Base-by-base conservation (phyloP, 2,797 vertebrate genomes). In the Enteromius afrohamiltoni region DNA sequence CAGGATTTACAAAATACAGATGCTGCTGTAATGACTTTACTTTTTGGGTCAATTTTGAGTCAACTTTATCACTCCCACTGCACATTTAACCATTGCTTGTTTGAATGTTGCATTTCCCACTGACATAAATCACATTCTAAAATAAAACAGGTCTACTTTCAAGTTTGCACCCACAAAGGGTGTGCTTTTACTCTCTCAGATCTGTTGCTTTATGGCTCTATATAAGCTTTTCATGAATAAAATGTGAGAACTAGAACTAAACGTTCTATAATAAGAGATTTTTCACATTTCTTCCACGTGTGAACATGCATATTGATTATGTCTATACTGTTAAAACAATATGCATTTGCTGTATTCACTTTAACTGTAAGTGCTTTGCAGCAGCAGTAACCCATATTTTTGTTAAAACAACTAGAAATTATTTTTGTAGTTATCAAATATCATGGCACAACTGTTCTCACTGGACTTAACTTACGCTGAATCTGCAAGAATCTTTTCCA, bases 361-460 rank as follows among this genome's bases (percentile, higher is more conserved):
- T 55, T 0, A 8, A n/a, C n/a, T 55, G 8, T 10, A 4, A 11
- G 7, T 10, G 3, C 53, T 21, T 37, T 37, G 37, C 37, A 37
- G 37, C n/a, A 3, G 3, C 53, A 1, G 3, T 23, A 23, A 55
- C 21, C 21, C 8, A n/a, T 55, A n/a, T n/a, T 55, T 55, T 55
- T n/a, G 21, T 7, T 23, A 58, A 7, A 58, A 23, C 1, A 26
- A 60, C 4, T 26, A 23, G 11, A 60, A 65, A 65, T 34, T 3
- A 31, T 64, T 64, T 64, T 64, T 64, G 62, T 64, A 60, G n/a
- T 8, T 6, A 64, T 64, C 62, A 64, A 64, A 64, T 9, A 64
- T 64, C 31, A 34, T 19, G 16, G 1, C 17, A 21, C 64, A 19
- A 65, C 7, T 37, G 7, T 3, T 34, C 17, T 65, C 31, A 65